Evolutionary conservation across 2,113 vertebrate species (phyloP).

Genomic region (Phylloscopus trochiloides): DNA sequence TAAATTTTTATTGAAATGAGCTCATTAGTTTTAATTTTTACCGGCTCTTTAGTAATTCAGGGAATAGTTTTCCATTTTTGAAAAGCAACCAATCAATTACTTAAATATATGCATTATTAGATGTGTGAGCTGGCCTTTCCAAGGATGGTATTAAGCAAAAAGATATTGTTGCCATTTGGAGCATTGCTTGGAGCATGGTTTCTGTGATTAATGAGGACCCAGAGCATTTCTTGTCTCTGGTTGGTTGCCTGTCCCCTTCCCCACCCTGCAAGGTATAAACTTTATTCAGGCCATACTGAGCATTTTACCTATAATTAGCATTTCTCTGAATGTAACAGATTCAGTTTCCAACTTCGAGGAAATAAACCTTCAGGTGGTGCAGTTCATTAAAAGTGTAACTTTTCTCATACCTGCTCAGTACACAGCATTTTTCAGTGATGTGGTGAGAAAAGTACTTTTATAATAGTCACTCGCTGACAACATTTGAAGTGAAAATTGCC

Average conservation of each 20-base stretch:
- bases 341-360: constrained; percentile 61
- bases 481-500: constrained; percentile 81
- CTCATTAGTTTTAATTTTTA: constrained; percentile 68
- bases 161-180: not conserved
- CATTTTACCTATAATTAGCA: not conserved
- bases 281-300: not conserved
- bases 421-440: constrained; percentile 39
- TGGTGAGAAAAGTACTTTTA: constrained; percentile 77
- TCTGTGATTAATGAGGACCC: not conserved
- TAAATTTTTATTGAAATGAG: constrained; percentile 73
- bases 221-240: not conserved
- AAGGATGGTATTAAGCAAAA: not conserved
- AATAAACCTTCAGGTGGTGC: constrained; percentile 70
- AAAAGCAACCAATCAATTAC: not conserved
- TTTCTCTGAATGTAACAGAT: constrained; percentile 31
- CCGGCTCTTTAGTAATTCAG: not conserved
- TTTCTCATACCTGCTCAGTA: constrained; percentile 62
- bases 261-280: not conserved
- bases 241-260: not conserved
- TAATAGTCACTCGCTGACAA: constrained; percentile 74
- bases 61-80: not conserved
- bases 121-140: not conserved
- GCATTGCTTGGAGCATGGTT: not conserved
- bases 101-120: not conserved
- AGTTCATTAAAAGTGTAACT: constrained; percentile 89